Conservation (phyloP, 2,113 vertebrate genomes). For the Poeciliopsis retropinna region DNA sequence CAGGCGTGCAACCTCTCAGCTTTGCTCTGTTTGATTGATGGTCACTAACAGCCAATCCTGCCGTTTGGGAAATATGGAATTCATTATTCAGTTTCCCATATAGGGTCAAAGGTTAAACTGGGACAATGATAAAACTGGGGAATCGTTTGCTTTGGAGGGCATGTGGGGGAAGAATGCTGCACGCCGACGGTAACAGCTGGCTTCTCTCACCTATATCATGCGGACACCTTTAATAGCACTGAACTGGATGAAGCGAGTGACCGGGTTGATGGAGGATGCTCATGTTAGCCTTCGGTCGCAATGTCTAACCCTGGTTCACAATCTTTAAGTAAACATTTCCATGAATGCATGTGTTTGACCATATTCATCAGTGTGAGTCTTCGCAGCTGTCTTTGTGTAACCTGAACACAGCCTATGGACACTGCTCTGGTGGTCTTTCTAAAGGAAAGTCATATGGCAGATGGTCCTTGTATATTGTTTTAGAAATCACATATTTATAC, state of each 20-base stretch:
- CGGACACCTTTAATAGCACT: constrained; percentile 75
- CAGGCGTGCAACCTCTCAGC: constrained; percentile 54
- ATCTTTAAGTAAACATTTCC: constrained; percentile 75
- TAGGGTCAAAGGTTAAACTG: constrained; percentile 84
- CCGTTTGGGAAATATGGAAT: constrained; percentile 86
- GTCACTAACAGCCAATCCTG: constrained; percentile 73
- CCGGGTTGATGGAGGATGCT: constrained; percentile 68
- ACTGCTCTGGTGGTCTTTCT: constrained; percentile 44
- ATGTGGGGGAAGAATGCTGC: constrained; percentile 50
- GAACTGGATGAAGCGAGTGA: constrained; percentile 61
- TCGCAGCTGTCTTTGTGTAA: constrained; percentile 64
- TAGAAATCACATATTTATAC: constrained; percentile 39
- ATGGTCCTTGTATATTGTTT: constrained; percentile 42
- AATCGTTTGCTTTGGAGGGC: constrained; percentile 63
- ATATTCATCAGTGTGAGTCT: constrained; percentile 67
- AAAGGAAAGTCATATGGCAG: constrained; percentile 23
- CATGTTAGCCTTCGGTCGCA: constrained; percentile 67
- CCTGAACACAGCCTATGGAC: constrained; percentile 20
- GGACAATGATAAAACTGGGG: constrained; percentile 82
- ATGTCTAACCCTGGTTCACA: constrained; percentile 72
- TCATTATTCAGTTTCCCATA: constrained; percentile 84
- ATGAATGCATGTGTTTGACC: constrained; percentile 58
- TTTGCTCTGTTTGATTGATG: constrained; percentile 82
- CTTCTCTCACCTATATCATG: constrained; percentile 76
- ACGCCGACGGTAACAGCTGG: constrained; percentile 74